Evolutionary conservation across 2,113 vertebrate genomes (phyloP).

Genomic region (Hirundichthys speculiger): DNA sequence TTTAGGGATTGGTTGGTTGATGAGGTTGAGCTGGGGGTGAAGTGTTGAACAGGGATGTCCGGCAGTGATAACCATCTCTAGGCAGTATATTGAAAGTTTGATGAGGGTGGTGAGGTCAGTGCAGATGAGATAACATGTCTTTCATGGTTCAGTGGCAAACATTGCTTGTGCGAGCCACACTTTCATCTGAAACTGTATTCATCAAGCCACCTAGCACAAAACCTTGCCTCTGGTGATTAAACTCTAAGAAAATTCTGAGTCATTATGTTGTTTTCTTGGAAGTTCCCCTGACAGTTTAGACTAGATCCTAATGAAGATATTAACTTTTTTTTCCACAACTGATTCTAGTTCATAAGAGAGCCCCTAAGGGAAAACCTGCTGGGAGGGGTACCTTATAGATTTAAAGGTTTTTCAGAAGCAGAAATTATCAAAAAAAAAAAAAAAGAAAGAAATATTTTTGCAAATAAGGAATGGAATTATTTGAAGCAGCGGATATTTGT

Average conservation of each 20-base stretch:
- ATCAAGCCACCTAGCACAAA: background rate
- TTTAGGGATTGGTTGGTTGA: slow-evolving; percentile 65
- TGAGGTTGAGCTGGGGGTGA: slow-evolving; percentile 52
- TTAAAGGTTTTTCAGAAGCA: too few relatives aligned
- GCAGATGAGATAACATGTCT: slow-evolving; percentile 44
- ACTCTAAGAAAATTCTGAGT: background rate
- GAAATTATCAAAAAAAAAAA: too few relatives aligned
- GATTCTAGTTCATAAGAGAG: too few relatives aligned
- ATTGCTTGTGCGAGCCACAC: slow-evolving; percentile 11
- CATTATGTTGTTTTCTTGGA: too few relatives aligned
- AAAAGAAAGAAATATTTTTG: too few relatives aligned
- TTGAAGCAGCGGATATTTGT: too few relatives aligned
- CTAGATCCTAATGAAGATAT: too few relatives aligned
- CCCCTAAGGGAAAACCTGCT: too few relatives aligned
- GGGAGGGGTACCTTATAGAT: too few relatives aligned
- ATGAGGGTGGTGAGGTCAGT: slow-evolving; percentile 40
- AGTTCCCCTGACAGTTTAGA: too few relatives aligned
- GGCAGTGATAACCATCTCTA: slow-evolving; percentile 71
- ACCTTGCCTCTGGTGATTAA: background rate
- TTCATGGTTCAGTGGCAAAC: slow-evolving; percentile 39
- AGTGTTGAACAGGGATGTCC: slow-evolving; percentile 70
- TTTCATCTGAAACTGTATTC: background rate
- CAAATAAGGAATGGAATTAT: too few relatives aligned
- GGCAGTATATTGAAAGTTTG: slow-evolving; percentile 53
- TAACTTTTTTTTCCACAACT: too few relatives aligned